Evolutionary conservation across 2,797 vertebrate species (phyloP), one percentile per base, ranked within the genome.

Genomic region (Myripristis jacobus): DNA sequence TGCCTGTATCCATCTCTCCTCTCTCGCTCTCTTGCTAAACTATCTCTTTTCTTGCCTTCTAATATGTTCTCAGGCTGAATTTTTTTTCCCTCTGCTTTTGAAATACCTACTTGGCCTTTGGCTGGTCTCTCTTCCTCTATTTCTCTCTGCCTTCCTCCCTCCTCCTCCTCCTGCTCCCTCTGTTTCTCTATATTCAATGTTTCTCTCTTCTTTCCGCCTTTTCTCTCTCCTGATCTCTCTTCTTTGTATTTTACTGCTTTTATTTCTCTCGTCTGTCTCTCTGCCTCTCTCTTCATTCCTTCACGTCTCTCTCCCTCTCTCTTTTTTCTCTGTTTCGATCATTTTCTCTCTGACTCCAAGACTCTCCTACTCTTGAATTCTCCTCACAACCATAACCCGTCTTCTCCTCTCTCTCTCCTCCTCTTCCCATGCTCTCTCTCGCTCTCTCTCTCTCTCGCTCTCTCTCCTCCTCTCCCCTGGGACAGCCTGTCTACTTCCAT

Each of bases 401-500:
- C 68, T 12, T 21, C 44, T 18, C 15, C 52, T 12, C 13, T 10
- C 6, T 41, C 25, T 3, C 29, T 11, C n/a, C 31, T 25, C 25
- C 9, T 6, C n/a, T n/a, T n/a, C n/a, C n/a, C n/a, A n/a, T n/a
- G n/a, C n/a, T n/a, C n/a, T n/a, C n/a, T n/a, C n/a, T n/a, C n/a
- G n/a, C n/a, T n/a, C n/a, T n/a, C n/a, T n/a, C n/a, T n/a, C n/a
- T n/a, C n/a, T n/a, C n/a, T n/a, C n/a, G n/a, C n/a, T n/a, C n/a
- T n/a, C n/a, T n/a, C n/a, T n/a, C n/a, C n/a, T n/a, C n/a, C n/a
- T 5, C 9, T 31, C 73, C 43, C 57, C 10, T 5, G 13, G 46
- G 79, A 65, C 53, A 4, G n/a, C 34, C 68, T 38, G 58, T 71
- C 57, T 55, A 19, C 66, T 25, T 25, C 54, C n/a, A 43, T 55